Evolutionary conservation across 2,888 invertebrate species (phyloP).

Genomic region (Cheilosia scutellata): DNA sequence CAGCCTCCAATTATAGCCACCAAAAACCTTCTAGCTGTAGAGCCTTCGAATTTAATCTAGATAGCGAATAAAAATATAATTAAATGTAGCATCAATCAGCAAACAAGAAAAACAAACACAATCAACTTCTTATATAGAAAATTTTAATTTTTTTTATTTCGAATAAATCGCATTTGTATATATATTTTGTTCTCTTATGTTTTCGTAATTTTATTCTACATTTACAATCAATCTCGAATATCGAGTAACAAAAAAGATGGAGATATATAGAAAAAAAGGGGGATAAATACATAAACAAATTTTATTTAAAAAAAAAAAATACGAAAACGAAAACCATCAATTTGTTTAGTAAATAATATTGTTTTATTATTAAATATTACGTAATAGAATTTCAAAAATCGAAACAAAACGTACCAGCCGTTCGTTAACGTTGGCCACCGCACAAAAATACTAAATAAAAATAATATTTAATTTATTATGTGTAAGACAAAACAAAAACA

Average conservation of each 20-base stretch:
- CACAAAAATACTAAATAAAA: slow-evolving; percentile 29
- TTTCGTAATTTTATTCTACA: slow-evolving; percentile 72
- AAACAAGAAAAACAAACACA: background rate
- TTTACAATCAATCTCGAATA: slow-evolving; percentile 77
- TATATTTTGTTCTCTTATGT: slow-evolving; percentile 77
- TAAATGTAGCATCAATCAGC: background rate
- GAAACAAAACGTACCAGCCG: slow-evolving; percentile 63
- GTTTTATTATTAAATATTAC: slow-evolving; percentile 12
- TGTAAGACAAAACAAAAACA: slow-evolving; percentile 43
- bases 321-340: slow-evolving; percentile 37
- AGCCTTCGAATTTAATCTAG: too few relatives aligned
- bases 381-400: slow-evolving; percentile 44
- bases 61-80: too few relatives aligned
- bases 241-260: slow-evolving; percentile 76
- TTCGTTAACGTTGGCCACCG: slow-evolving; percentile 46
- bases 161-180: slow-evolving; percentile 79
- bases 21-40: too few relatives aligned
- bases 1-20: too few relatives aligned
- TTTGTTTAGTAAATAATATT: slow-evolving; percentile 54
- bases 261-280: slow-evolving; percentile 48
- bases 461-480: slow-evolving; percentile 47
- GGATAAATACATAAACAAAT: slow-evolving; percentile 65
- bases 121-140: slow-evolving; percentile 67
- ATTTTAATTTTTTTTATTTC: slow-evolving; percentile 72
- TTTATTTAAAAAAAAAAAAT: slow-evolving; percentile 29